Evolutionary conservation across 2,113 vertebrate genomes (phyloP).

Genomic region (mouse (Mus musculus)): GRCm39 chr5:133065001-133065500

Average conservation of each 20-base stretch:
- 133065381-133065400: not conserved
- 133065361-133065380: not conserved
- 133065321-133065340: not conserved
- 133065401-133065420: not conserved
- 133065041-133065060: not conserved
- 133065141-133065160: not conserved
- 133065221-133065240: not conserved
- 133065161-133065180: not conserved
- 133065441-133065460: not conserved
- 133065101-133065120: not conserved
- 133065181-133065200: not conserved
- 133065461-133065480: not conserved
- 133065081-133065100: not conserved
- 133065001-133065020: not conserved
- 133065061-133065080: not conserved
- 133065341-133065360: not conserved
- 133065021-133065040: no score
- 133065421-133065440: not conserved
- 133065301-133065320: not conserved
- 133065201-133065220: not conserved
- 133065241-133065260: not conserved
- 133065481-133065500: not conserved
- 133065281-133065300: not conserved
- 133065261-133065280: not conserved
- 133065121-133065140: not conserved